Conservation (phyloP, 2,113 vertebrate genomes). For the Dissostichus mawsoni region DNA sequence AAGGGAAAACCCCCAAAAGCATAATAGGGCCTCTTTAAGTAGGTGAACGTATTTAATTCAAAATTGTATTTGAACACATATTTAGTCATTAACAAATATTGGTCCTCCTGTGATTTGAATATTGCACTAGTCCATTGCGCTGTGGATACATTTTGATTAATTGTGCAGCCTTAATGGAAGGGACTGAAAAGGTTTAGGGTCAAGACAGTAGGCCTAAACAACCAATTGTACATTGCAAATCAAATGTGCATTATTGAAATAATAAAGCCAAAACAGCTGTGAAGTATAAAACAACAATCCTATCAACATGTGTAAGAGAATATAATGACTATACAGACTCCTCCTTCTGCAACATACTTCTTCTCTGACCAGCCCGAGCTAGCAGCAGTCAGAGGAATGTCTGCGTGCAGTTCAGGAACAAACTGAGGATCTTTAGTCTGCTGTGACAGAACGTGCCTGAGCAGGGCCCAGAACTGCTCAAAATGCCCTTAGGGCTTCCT, state of each 20-base stretch:
- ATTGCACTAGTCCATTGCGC: too few relatives aligned
- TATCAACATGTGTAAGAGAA: neutral
- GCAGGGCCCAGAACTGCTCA: slow-evolving; percentile 4
- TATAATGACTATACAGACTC: neutral
- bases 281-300: neutral
- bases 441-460: neutral
- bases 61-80: too few relatives aligned
- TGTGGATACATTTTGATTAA: too few relatives aligned
- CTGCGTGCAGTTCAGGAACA: neutral
- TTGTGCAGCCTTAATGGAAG: neutral
- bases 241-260: neutral
- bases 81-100: too few relatives aligned
- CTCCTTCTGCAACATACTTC: slow-evolving; percentile 4
- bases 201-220: neutral
- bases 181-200: neutral
- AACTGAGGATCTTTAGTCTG: neutral
- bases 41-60: too few relatives aligned
- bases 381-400: slow-evolving; percentile 55
- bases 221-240: neutral
- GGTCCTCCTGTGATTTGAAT: too few relatives aligned
- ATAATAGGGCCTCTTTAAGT: too few relatives aligned
- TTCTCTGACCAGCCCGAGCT: slow-evolving; percentile 48
- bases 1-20: too few relatives aligned
- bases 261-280: neutral
- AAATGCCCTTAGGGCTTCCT: neutral